Evolutionary conservation across 2,888 invertebrate species (phyloP).

Genomic region (Cephus nigrinus): DNA sequence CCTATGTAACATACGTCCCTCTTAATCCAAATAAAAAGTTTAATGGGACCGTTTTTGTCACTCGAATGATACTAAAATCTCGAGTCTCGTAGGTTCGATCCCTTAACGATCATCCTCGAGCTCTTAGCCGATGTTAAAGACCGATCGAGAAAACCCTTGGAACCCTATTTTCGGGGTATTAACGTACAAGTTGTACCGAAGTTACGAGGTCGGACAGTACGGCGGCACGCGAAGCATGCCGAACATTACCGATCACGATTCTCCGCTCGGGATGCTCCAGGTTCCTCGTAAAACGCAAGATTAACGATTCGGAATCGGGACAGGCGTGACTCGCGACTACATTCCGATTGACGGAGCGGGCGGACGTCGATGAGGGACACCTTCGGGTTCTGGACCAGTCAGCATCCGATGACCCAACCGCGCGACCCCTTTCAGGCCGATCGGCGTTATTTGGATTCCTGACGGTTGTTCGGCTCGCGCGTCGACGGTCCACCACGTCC

Average conservation of each 20-base stretch:
- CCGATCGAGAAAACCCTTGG: neutral
- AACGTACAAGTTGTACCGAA: neutral
- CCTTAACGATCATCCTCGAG: neutral
- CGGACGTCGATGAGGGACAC: conserved; percentile 2
- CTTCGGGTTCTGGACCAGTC: neutral
- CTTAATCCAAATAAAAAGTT: neutral
- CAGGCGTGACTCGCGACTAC: conserved; percentile 6
- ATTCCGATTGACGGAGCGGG: neutral
- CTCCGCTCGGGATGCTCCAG: neutral
- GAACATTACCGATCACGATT: conserved; percentile 1
- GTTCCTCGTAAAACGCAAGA: conserved; percentile 7
- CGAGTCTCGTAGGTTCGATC: neutral
- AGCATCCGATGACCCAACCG: neutral
- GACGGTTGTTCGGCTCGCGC: conserved; percentile 2
- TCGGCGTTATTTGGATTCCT: conserved; percentile 3
- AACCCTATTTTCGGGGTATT: neutral
- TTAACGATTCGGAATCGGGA: conserved; percentile 6
- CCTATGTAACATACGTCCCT: neutral
- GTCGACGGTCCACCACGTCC: neutral
- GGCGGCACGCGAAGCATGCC: conserved; percentile 9
- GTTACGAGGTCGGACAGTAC: conserved; percentile 10
- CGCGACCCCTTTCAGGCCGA: conserved; percentile 6
- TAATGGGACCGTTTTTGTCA: neutral
- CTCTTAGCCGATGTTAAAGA: neutral
- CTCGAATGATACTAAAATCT: neutral